phyloP scores from a whole-genome alignment of 2,797 vertebrate genomes.

The Gambelia wislizenii region DNA sequence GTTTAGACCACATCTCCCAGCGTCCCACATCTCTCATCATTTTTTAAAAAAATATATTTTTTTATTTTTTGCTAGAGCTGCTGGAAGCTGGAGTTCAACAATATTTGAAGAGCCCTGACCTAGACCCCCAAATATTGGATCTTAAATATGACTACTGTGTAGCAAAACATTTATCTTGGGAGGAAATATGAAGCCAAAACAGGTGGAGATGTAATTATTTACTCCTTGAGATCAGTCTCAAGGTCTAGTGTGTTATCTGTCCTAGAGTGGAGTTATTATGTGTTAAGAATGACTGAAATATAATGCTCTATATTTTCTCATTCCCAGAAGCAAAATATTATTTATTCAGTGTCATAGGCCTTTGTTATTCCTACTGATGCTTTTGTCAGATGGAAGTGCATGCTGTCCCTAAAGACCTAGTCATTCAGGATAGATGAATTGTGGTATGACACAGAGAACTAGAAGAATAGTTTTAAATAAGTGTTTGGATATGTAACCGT shows the following conservation, averaged over 20 bases:
- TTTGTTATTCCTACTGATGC: not conserved
- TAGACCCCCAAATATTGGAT: not conserved
- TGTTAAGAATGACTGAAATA: not conserved
- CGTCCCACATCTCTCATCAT: too few species aligned
- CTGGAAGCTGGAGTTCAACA: too few species aligned
- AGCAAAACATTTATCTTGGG: not conserved
- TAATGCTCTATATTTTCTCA: not conserved
- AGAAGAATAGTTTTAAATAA: slow-evolving; percentile 34
- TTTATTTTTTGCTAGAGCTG: too few species aligned
- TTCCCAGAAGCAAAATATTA: slow-evolving; percentile 3
- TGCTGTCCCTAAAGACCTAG: slow-evolving; percentile 42
- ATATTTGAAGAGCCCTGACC: not conserved
- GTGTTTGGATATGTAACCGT: slow-evolving; percentile 33
- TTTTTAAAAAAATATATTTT: too few species aligned
- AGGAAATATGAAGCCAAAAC: not conserved
- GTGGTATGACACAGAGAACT: slow-evolving; percentile 20
- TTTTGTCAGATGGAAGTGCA: slow-evolving; percentile 23
- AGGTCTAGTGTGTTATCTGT: not conserved
- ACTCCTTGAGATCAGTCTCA: not conserved
- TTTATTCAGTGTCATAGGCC: slow-evolving; percentile 33
- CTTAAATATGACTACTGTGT: not conserved
- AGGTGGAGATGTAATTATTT: not conserved
- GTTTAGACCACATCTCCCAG: too few species aligned
- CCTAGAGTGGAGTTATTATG: not conserved
- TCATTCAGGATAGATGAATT: slow-evolving; percentile 40